phyloP scores from a whole-genome alignment of 2,113 vertebrate genomes.

The Vulpes vulpes region DNA sequence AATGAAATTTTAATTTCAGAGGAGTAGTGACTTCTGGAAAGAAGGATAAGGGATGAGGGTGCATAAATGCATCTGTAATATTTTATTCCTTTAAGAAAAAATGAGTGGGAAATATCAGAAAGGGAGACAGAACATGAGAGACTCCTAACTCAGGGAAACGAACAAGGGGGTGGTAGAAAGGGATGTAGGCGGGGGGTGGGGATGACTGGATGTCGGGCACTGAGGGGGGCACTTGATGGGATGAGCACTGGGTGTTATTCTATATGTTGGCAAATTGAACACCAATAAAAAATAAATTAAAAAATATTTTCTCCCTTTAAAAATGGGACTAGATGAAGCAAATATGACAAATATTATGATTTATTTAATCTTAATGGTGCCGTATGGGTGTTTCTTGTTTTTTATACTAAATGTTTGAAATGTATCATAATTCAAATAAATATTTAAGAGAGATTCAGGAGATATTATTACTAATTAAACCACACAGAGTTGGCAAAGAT shows the following conservation, averaged over 20 bases:
- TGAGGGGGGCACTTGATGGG: too few species aligned
- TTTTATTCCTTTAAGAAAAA: not conserved
- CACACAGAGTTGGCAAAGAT: not conserved
- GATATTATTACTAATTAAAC: constrained; percentile 31
- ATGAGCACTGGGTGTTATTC: too few species aligned
- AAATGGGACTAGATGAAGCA: not conserved
- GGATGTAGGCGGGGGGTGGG: too few species aligned
- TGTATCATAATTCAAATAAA: constrained; percentile 30
- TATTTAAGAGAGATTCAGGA: not conserved
- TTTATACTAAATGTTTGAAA: constrained; percentile 9
- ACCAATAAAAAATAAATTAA: too few species aligned
- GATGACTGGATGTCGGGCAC: too few species aligned
- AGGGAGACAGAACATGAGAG: too few species aligned
- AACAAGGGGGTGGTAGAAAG: too few species aligned
- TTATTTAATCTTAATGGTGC: not conserved
- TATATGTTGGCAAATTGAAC: too few species aligned
- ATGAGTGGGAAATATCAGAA: too few species aligned
- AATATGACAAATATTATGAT: not conserved
- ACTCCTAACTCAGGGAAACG: too few species aligned
- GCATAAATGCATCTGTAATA: not conserved
- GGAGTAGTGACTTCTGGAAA: not conserved
- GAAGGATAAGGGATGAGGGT: not conserved
- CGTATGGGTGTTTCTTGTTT: not conserved
- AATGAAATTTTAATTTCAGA: constrained; percentile 16
- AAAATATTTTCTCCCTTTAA: constrained; percentile 1